These are phyloP conservation scores for Heliconius hewitsoni DNA, from an alignment of 1,140 invertebrate species.

Conservation along the genomic window DNA sequence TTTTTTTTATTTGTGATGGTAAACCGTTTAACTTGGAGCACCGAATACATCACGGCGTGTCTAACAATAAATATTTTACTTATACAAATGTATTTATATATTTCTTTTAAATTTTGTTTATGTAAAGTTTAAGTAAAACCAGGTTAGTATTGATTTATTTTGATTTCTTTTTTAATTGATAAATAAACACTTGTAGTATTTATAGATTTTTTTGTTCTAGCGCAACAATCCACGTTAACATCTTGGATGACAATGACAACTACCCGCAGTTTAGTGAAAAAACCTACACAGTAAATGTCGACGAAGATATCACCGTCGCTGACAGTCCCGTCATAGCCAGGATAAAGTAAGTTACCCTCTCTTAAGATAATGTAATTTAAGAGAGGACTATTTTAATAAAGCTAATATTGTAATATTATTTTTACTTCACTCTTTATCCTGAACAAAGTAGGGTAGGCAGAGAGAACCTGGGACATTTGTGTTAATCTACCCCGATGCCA, in stretches of 20 bases:
- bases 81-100: no score
- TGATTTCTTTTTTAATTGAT: background rate
- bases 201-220: conserved; percentile 65
- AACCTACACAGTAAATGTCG: conserved; percentile 92
- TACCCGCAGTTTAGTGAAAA: conserved; percentile 96
- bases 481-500: no score
- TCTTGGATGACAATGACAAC: conserved; percentile 98
- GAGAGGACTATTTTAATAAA: no score
- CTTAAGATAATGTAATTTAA: no score
- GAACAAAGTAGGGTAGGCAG: no score
- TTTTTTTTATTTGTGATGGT: background rate
- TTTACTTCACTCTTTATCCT: no score
- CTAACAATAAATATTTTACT: no score
- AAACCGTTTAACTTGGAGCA: no score
- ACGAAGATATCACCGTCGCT: conserved; percentile 92
- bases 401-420: no score
- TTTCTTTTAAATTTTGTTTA: background rate
- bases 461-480: no score
- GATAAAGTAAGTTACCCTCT: conserved; percentile 84
- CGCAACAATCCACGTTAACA: conserved; percentile 90
- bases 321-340: conserved; percentile 92
- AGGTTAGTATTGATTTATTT: no score
- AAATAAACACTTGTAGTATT: background rate
- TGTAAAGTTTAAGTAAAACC: background rate
- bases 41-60: no score